Evolutionary conservation across 2,888 invertebrate genomes (phyloP).

Genomic region (Tachina lurida): DNA sequence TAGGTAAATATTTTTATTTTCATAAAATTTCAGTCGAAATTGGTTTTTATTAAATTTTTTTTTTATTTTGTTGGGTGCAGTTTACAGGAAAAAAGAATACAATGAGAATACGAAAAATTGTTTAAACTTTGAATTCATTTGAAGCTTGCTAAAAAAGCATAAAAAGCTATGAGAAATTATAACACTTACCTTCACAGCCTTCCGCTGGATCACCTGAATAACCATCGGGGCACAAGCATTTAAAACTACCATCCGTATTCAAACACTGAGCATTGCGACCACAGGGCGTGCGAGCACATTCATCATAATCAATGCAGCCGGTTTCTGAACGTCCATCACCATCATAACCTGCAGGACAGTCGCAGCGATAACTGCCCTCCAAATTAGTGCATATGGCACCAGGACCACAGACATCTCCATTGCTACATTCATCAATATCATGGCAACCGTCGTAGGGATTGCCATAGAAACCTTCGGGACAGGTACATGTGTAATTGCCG

Average conservation of each 20-base stretch:
- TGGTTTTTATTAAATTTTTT: constrained; percentile 26
- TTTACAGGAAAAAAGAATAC: constrained; percentile 38
- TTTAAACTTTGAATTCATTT: constrained; percentile 31
- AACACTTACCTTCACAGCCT: constrained; percentile 88
- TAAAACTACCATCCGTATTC: constrained; percentile 90
- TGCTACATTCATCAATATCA: constrained; percentile 92
- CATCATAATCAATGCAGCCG: constrained; percentile 90
- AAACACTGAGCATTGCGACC: constrained; percentile 91
- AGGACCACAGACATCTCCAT: constrained; percentile 88
- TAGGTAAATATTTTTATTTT: constrained; percentile 26
- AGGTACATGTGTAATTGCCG: constrained; percentile 94
- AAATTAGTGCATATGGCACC: constrained; percentile 92
- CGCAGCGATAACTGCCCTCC: constrained; percentile 91
- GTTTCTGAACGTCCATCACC: constrained; percentile 88
- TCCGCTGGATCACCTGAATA: constrained; percentile 90
- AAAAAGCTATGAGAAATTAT: constrained; percentile 23
- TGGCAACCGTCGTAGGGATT: constrained; percentile 91
- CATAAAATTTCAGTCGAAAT: constrained; percentile 67
- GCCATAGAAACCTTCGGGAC: constrained; percentile 92
- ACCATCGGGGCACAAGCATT: constrained; percentile 92
- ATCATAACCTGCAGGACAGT: constrained; percentile 91
- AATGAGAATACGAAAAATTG: constrained; percentile 39
- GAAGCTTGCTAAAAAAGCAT: constrained; percentile 25
- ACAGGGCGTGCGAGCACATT: constrained; percentile 89
- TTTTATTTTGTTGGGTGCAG: constrained; percentile 54